Conservation (phyloP, 2,888 invertebrate genomes). For the Lasioglossum zephyrum region DNA sequence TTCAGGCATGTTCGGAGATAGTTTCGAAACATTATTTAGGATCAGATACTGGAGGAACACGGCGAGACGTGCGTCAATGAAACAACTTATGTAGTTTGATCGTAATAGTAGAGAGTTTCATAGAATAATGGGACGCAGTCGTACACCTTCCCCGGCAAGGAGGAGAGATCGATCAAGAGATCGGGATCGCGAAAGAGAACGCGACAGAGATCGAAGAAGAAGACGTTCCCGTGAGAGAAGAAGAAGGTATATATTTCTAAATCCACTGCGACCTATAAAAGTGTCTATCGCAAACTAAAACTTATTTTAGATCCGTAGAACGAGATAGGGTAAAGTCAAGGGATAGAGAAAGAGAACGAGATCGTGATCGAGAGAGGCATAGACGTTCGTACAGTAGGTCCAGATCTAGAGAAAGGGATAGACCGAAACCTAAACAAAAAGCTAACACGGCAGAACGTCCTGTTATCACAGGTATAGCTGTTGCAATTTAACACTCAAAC, state of each 20-base stretch:
- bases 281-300: background rate
- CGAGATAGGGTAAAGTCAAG: conserved; percentile 80
- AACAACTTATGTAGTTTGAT: background rate
- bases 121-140: conserved; percentile 86
- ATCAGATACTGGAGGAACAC: background rate
- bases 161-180: conserved; percentile 85
- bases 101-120: background rate
- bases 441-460: conserved; percentile 82
- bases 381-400: conserved; percentile 84
- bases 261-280: background rate
- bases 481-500: too few species aligned
- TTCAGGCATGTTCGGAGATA: background rate
- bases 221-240: conserved; percentile 83
- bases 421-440: conserved; percentile 82
- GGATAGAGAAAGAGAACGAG: conserved; percentile 84
- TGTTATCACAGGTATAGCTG: conserved; percentile 79
- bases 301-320: conserved; percentile 75
- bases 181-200: conserved; percentile 79
- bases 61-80: background rate
- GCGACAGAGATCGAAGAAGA: conserved; percentile 85
- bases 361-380: conserved; percentile 84
- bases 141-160: conserved; percentile 85
- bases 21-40: background rate
- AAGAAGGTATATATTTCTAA: conserved; percentile 75
- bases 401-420: conserved; percentile 84